Conservation (phyloP, 2,113 vertebrate genomes). For the Sebastes schlegelii region DNA sequence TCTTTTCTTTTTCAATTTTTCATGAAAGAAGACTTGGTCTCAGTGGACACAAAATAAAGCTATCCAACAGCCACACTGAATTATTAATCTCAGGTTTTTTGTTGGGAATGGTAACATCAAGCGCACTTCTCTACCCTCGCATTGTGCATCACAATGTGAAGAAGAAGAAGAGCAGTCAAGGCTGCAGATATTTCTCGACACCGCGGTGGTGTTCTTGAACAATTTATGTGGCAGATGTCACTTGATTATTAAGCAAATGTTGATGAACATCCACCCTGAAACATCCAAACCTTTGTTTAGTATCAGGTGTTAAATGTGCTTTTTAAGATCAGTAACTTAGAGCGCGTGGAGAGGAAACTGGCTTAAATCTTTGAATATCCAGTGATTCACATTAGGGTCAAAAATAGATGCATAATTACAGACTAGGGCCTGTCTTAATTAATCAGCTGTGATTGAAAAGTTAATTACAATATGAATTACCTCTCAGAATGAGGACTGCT, state of each 20-base stretch:
- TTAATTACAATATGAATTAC: slow-evolving; percentile 90
- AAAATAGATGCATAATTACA: slow-evolving; percentile 88
- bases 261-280: neutral
- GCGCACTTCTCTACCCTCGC: slow-evolving; percentile 41
- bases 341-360: slow-evolving; percentile 6
- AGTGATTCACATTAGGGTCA: slow-evolving; percentile 72
- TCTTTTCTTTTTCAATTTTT: slow-evolving; percentile 59
- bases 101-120: slow-evolving; percentile 71
- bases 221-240: neutral
- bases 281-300: slow-evolving; percentile 9
- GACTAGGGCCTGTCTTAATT: slow-evolving; percentile 83
- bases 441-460: slow-evolving; percentile 88
- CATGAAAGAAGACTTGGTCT: slow-evolving; percentile 75
- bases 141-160: slow-evolving; percentile 65
- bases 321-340: slow-evolving; percentile 38
- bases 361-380: slow-evolving; percentile 67
- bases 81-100: slow-evolving; percentile 79
- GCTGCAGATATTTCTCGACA: slow-evolving; percentile 37
- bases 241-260: slow-evolving; percentile 5
- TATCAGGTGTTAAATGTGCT: slow-evolving; percentile 18
- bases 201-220: slow-evolving; percentile 1
- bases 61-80: slow-evolving; percentile 74
- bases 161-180: slow-evolving; percentile 39
- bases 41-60: slow-evolving; percentile 77
- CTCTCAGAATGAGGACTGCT: slow-evolving; percentile 83